phyloP scores from a whole-genome alignment of 2,888 invertebrate species.

The Hymenopus coronatus region DNA sequence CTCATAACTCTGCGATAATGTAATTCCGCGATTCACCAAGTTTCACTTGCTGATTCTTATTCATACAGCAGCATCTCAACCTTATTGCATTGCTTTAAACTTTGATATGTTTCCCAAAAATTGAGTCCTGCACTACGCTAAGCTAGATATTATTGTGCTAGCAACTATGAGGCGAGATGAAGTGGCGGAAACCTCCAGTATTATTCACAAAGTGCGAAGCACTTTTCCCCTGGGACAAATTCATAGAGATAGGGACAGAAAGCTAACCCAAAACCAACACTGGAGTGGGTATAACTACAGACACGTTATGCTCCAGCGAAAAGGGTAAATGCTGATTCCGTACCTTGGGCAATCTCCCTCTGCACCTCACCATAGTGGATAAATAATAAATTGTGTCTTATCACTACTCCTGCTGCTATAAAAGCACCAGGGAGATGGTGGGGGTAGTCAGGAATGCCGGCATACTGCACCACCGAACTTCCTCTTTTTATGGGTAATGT shows the following conservation, averaged over 20 bases:
- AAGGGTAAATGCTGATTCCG: not conserved
- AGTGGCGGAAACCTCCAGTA: not conserved
- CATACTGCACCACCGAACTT: not conserved
- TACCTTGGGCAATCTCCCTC: not conserved
- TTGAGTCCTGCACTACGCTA: not conserved
- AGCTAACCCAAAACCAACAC: not conserved
- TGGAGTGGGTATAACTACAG: not conserved
- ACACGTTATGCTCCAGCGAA: not conserved
- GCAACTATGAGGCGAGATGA: not conserved
- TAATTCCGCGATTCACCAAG: not conserved
- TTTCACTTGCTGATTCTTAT: not conserved
- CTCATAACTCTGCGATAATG: not conserved
- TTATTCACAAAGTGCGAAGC: constrained; percentile 12
- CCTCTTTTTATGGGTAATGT: not conserved
- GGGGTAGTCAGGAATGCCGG: not conserved
- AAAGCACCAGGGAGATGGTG: not conserved
- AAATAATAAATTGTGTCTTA: constrained; percentile 23
- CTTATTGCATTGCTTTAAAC: not conserved
- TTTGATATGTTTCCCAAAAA: not conserved
- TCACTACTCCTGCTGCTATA: not conserved
- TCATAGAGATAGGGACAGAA: constrained; percentile 3
- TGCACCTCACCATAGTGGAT: constrained; percentile 4
- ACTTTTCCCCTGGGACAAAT: not conserved
- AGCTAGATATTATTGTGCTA: not conserved
- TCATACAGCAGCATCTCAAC: not conserved